These are phyloP conservation scores for Cantharis flavilabris DNA, from an alignment of 2,888 invertebrate genomes.

Conservation along the genomic window DNA sequence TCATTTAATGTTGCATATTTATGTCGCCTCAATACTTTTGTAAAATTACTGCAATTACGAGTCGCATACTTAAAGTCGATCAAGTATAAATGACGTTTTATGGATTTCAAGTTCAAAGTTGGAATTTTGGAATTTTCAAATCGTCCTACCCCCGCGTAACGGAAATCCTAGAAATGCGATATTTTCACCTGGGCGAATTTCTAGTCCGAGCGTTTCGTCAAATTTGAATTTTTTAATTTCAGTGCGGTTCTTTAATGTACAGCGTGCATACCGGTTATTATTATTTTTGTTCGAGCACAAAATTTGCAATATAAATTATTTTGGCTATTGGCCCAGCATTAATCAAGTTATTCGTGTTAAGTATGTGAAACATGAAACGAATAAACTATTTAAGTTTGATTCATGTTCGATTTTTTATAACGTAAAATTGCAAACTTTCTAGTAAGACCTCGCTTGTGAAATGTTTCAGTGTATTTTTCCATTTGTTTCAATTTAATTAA, in stretches of 20 bases:
- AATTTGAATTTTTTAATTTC: background rate
- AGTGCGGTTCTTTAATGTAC: background rate
- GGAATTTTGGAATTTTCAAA: background rate
- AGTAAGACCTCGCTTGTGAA: background rate
- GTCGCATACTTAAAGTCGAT: background rate
- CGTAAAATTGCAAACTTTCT: background rate
- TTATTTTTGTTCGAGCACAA: background rate
- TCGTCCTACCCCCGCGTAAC: background rate
- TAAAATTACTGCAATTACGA: background rate
- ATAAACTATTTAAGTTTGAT: background rate
- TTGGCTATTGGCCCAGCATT: background rate
- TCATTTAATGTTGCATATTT: background rate
- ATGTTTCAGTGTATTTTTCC: background rate
- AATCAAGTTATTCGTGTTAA: background rate
- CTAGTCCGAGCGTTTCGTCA: background rate
- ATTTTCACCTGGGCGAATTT: constrained; percentile 10
- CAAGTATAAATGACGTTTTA: too few species aligned
- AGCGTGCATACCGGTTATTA: background rate
- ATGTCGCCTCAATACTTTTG: background rate
- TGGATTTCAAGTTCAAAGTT: too few species aligned
- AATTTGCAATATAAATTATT: background rate
- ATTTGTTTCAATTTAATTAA: background rate
- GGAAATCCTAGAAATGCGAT: constrained; percentile 10
- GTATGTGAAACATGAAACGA: background rate
- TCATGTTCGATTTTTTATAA: background rate